Conservation (phyloP, 2,113 vertebrate species). For the Meles meles region DNA sequence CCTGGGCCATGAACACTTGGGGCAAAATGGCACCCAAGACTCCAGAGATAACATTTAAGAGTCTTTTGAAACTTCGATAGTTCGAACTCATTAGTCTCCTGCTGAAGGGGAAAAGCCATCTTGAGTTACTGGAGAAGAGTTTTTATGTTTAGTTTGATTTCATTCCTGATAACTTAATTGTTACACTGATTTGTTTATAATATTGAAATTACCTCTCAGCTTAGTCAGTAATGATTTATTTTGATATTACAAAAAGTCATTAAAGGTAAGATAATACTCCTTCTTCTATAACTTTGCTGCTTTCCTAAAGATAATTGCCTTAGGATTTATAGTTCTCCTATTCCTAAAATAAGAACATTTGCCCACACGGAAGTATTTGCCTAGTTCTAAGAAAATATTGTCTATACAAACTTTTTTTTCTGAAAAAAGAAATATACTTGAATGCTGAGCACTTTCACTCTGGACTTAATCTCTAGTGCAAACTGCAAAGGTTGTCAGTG, state of each 20-base stretch:
- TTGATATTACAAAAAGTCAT: constrained; percentile 70
- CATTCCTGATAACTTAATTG: constrained; percentile 67
- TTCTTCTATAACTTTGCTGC: constrained; percentile 58
- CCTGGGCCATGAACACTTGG: not conserved
- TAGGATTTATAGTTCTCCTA: constrained; percentile 59
- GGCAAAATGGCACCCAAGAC: not conserved
- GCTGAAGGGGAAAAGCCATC: not conserved
- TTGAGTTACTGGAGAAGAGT: not conserved
- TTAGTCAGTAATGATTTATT: constrained; percentile 71
- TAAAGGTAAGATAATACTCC: constrained; percentile 69
- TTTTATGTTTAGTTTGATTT: constrained; percentile 53
- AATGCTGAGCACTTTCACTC: constrained; percentile 29
- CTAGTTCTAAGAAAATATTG: constrained; percentile 59
- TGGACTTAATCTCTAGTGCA: constrained; percentile 34
- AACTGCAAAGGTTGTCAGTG: not conserved
- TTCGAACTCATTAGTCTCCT: not conserved
- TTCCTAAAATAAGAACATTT: constrained; percentile 67
- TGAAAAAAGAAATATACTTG: constrained; percentile 12
- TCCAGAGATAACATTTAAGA: constrained; percentile 8
- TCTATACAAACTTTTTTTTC: not conserved
- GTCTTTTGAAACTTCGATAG: not conserved
- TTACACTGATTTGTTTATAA: constrained; percentile 69
- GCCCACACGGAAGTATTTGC: constrained; percentile 48
- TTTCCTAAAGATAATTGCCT: constrained; percentile 69
- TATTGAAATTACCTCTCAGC: constrained; percentile 64